Base-by-base conservation (phyloP, 2,888 invertebrate genomes). In the Machimus atricapillus region DNA sequence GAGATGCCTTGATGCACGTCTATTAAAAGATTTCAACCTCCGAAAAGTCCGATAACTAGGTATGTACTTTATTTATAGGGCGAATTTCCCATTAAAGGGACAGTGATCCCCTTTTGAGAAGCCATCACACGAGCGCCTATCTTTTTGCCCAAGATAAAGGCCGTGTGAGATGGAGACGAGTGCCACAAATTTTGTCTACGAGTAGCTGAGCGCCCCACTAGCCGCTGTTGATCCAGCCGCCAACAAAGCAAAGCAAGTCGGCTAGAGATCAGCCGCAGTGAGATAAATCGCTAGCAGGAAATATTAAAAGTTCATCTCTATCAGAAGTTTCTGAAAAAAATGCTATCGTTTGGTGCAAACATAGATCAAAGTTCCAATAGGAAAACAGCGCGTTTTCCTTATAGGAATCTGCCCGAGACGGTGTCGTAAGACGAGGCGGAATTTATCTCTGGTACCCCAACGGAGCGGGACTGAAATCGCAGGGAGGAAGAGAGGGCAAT, bases 331-430 rank as follows among this genome's bases (percentile, higher is more conserved):
- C 19, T 66, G 37, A 31, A 83, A 83, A 83, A 83, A 83, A 83
- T 83, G 73, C 73, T 83, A 83, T 83, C 83, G 23, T 66, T 83
- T 66, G 31, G 37, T 58, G 83, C 83, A 83, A 83, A 83, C 83
- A 83, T 83, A 83, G 83, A 83, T 58, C 83, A 83, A 83, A 83
- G 83, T 83, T 83, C 83, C 83, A 58, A 83, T 66, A 73, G 66
- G 73, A 58, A 83, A 83, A 83, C 73, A 66, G 19, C 73, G 83
- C 66, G 66, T 83, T 66, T 83, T 73, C 83, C 83, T 83, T 83
- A 83, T 83, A 83, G 58, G 40, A 83, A 83, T 79, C 79, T 52
- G 37, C n/a, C 37, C 52, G 43, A 79, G 43, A 23, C 66, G 58
- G 31, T 83, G 73, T 31, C 73, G 76, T 85, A 86, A 86, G 37